A percentile compares a stretch with the other conserved stretches of the same genome.
Conservation (phyloP, 2,888 invertebrate genomes). For the Creontiades dilutus region DNA sequence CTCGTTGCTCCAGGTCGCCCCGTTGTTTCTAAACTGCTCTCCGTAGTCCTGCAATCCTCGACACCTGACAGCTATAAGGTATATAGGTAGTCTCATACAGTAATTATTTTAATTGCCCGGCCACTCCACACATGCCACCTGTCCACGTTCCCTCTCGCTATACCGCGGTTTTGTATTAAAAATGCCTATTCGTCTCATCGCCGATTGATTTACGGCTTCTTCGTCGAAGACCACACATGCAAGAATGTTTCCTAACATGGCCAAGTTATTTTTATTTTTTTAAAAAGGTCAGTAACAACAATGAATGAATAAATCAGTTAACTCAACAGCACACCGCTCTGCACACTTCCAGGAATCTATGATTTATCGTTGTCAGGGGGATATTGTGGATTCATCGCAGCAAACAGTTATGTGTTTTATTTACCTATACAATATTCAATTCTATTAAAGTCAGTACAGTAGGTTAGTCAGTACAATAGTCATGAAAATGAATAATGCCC, state of each 20-base stretch:
- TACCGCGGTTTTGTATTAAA: neutral
- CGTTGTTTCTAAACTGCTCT: constrained; percentile 14
- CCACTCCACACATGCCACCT: neutral
- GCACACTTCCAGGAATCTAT: too few species aligned
- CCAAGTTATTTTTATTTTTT: neutral
- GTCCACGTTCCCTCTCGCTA: neutral
- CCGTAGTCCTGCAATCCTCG: neutral
- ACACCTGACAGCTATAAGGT: neutral
- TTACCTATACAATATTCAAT: too few species aligned
- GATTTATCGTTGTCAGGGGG: too few species aligned
- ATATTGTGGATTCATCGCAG: too few species aligned
- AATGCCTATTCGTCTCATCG: neutral
- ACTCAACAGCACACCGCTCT: too few species aligned
- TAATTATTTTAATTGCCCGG: constrained; percentile 34
- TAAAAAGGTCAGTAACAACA: neutral
- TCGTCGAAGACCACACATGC: neutral
- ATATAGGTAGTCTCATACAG: neutral
- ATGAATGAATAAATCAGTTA: constrained; percentile 8
- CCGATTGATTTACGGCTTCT: neutral
- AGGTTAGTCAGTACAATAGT: too few species aligned
- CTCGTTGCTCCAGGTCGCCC: neutral
- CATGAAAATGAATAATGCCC: too few species aligned
- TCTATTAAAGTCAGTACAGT: too few species aligned
- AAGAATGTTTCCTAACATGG: neutral
- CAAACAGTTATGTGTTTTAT: too few species aligned